These are phyloP conservation scores for Drosophila bipectinata DNA, from an alignment of 1,140 invertebrate species.

Conservation along the genomic window DNA sequence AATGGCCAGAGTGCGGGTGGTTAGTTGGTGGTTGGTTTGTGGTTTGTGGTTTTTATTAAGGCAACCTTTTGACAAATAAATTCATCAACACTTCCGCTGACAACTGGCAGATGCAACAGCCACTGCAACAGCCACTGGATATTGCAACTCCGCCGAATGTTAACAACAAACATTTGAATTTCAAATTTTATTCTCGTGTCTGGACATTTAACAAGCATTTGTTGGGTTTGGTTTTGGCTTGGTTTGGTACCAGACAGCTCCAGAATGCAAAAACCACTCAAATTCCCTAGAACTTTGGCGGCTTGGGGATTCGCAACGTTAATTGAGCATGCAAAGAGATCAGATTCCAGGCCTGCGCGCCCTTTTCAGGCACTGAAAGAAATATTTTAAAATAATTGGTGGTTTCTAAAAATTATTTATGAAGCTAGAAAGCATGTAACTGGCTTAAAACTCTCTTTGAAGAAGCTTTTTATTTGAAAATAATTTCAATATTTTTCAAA, in stretches of 20 bases:
- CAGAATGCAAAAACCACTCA: slow-evolving; percentile 17
- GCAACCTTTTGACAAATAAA: slow-evolving; percentile 82
- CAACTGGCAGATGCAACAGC: slow-evolving; percentile 56
- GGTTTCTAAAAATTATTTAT: too few species aligned
- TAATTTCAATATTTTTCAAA: too few species aligned
- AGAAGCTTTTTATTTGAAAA: not conserved
- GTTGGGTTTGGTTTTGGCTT: not conserved
- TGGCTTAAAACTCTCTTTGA: not conserved
- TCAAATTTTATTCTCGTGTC: slow-evolving; percentile 56
- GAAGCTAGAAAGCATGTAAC: too few species aligned
- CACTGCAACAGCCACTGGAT: slow-evolving; percentile 19
- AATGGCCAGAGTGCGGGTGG: slow-evolving; percentile 9
- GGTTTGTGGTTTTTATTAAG: too few species aligned
- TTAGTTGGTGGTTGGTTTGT: slow-evolving; percentile 31
- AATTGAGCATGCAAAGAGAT: slow-evolving; percentile 78
- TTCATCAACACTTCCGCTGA: slow-evolving; percentile 80
- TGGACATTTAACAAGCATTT: slow-evolving; percentile 65
- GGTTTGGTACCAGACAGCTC: too few species aligned
- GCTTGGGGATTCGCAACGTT: slow-evolving; percentile 51
- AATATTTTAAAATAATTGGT: not conserved
- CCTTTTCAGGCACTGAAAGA: slow-evolving; percentile 25
- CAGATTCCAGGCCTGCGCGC: slow-evolving; percentile 60
- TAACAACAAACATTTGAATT: slow-evolving; percentile 69
- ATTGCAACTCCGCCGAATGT: slow-evolving; percentile 27
- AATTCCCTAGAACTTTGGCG: slow-evolving; percentile 31